Evolutionary conservation across 2,888 invertebrate species (phyloP), one percentile per base, ranked within the genome.

Genomic region (Drosophila mercatorum): DNA sequence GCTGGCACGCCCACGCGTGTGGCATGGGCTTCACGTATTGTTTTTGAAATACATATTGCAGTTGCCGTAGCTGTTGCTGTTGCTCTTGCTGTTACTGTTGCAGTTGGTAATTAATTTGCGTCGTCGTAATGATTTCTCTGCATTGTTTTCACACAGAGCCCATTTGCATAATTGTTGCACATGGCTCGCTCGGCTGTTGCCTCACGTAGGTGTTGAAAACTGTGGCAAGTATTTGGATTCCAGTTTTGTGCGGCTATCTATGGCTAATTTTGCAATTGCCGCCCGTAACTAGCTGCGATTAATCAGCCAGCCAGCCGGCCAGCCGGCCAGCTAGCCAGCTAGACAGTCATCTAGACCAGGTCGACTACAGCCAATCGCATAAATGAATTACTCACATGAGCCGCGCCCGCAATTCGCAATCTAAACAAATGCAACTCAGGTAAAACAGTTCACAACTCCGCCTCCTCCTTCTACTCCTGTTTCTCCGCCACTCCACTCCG

Each of bases 81-180:
- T 8, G 44, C 22, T 80, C 60, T 72, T 83, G 61, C 34, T 69
- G 43, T 17, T 17, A 22, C 22, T n/a, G 62, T 72, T 83, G 80
- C 75, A 78, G 78, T 80, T 64, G 60, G 83, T 88, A 85, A 85
- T 85, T 85, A 85, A 85, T 85, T 87, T 85, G 75, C 69, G 73
- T 77, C 85, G 31, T 87, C 77, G 80, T 78, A 85, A 89, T 89
- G 85, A 85, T 85, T 85, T 85, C 87, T 79, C 76, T 61, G 70
- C 81, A 84, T 73, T 81, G 89, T 84, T 89, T 89, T 83, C 69
- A 62, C 78, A 59, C 71, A 70, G 40, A 68, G 52, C 43, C 59
- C 61, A 85, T 85, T 85, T 85, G 84, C 84, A 85, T 85, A 85
- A 89, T 85, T 85, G 81, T 84, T 78, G 88, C 84, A 73, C 89